Evolutionary conservation across 2,113 vertebrate species (phyloP).

Genomic region (Lophotis ruficrista): DNA sequence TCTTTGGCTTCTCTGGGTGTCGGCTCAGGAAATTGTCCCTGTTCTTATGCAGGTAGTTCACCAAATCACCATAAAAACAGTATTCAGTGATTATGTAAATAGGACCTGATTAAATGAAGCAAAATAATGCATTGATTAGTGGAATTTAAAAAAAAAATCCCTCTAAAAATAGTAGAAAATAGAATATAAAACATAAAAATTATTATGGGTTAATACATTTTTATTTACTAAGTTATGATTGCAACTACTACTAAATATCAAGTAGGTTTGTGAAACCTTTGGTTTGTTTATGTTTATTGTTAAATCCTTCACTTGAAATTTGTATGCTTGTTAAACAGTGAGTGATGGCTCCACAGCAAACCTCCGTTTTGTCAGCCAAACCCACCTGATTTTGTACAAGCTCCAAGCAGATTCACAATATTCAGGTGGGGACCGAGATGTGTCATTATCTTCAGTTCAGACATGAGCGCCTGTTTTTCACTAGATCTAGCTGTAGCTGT

Average conservation of each 20-base stretch:
- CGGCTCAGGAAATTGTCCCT: slow-evolving; percentile 90
- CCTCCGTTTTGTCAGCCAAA: background rate
- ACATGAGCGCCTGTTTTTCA: slow-evolving; percentile 99
- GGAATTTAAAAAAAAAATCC: background rate
- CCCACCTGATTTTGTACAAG: slow-evolving; percentile 97
- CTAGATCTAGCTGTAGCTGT: slow-evolving; percentile 96
- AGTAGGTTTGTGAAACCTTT: background rate
- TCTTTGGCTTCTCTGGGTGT: slow-evolving; percentile 91
- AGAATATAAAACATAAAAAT: background rate
- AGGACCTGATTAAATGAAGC: slow-evolving; percentile 81
- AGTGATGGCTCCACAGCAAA: background rate
- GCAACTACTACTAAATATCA: background rate
- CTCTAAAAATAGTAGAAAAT: background rate
- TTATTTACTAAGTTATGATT: background rate
- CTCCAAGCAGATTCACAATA: slow-evolving; percentile 96
- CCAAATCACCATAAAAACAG: slow-evolving; percentile 96
- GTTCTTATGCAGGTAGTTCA: slow-evolving; percentile 98
- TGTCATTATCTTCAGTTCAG: slow-evolving; percentile 99
- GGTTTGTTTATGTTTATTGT: background rate
- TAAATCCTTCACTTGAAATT: background rate
- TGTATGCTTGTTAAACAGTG: background rate
- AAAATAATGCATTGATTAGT: background rate
- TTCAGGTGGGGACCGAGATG: slow-evolving; percentile 97
- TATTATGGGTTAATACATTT: background rate
- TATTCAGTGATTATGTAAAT: slow-evolving; percentile 99